Percentiles rank a stretch among this genome's conserved stretches.
These are phyloP conservation scores for Porites divaricata DNA, from an alignment of 92 coral and sea anemone genomes.

Conservation along the genomic window DNA sequence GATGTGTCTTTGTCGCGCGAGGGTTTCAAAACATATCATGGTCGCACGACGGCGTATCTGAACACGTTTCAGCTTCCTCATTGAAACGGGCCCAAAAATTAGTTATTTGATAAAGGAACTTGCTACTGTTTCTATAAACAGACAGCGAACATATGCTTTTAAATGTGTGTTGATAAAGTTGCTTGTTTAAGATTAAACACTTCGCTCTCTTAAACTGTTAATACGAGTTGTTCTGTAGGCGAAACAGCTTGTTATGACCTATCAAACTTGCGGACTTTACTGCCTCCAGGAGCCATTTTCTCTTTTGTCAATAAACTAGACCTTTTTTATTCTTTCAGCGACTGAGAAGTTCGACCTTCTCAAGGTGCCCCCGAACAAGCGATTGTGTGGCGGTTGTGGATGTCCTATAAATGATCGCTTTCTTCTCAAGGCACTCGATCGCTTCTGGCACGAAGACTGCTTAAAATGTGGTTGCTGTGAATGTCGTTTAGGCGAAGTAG, in stretches of 20 bases:
- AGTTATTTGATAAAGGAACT: neutral
- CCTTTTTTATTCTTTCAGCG: constrained; percentile 14
- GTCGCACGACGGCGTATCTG: neutral
- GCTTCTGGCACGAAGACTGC: constrained; percentile 99
- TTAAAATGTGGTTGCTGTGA: constrained; percentile 98
- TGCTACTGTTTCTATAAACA: constrained; percentile 8
- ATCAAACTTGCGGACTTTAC: neutral
- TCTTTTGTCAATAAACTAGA: neutral
- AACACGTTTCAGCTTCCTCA: neutral
- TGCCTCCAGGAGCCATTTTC: neutral
- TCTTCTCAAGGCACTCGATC: constrained; percentile 91
- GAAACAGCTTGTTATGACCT: neutral
- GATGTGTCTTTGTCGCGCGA: neutral
- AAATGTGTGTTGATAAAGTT: neutral
- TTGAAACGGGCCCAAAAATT: neutral
- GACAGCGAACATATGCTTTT: neutral
- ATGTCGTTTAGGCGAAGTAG: constrained; percentile 98
- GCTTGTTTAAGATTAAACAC: neutral
- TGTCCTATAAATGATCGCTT: constrained; percentile 87
- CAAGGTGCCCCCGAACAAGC: constrained; percentile 79
- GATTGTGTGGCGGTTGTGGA: constrained; percentile 93
- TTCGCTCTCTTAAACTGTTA: neutral
- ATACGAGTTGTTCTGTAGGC: neutral
- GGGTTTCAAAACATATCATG: constrained; percentile 7
- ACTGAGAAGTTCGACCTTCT: constrained; percentile 75